Percentiles rank a stretch among this genome's conserved stretches.
Conservation (phyloP, 2,888 invertebrate species). For the Macaria liturata region DNA sequence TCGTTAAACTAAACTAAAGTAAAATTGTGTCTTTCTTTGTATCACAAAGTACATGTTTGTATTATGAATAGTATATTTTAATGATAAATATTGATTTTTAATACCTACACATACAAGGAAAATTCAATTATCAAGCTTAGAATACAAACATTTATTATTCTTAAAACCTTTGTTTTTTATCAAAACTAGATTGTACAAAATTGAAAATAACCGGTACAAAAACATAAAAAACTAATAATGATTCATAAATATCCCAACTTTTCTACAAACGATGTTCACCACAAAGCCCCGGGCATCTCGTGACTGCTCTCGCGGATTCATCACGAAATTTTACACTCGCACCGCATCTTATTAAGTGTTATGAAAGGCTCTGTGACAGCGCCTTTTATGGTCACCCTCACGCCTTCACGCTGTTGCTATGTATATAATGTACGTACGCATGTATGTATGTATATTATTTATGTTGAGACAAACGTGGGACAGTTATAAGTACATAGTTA, state of each 20-base stretch:
- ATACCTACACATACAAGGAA: too few relatives aligned
- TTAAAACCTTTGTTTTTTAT: too few relatives aligned
- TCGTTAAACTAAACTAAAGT: too few relatives aligned
- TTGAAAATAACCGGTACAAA: too few relatives aligned
- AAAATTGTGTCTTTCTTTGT: too few relatives aligned
- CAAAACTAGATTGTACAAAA: too few relatives aligned
- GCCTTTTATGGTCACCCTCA: conserved; percentile 57
- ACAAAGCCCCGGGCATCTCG: conserved; percentile 61
- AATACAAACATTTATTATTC: too few relatives aligned
- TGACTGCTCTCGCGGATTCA: conserved; percentile 74
- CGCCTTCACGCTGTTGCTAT: conserved; percentile 33
- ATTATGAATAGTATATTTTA: too few relatives aligned
- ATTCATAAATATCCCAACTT: conserved; percentile 4
- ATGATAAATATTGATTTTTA: too few relatives aligned
- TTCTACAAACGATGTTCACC: neutral
- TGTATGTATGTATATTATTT: conserved; percentile 5
- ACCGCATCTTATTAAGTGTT: conserved; percentile 75
- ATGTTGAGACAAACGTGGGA: conserved; percentile 4
- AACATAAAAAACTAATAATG: too few relatives aligned
- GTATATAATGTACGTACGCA: conserved; percentile 12
- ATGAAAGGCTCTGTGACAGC: conserved; percentile 75
- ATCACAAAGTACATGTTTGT: too few relatives aligned
- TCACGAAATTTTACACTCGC: conserved; percentile 75
- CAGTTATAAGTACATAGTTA: conserved; percentile 8
- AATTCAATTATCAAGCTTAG: too few relatives aligned